phyloP scores from a whole-genome alignment of 2,797 vertebrate genomes.

The Anabacerthia variegaticeps region DNA sequence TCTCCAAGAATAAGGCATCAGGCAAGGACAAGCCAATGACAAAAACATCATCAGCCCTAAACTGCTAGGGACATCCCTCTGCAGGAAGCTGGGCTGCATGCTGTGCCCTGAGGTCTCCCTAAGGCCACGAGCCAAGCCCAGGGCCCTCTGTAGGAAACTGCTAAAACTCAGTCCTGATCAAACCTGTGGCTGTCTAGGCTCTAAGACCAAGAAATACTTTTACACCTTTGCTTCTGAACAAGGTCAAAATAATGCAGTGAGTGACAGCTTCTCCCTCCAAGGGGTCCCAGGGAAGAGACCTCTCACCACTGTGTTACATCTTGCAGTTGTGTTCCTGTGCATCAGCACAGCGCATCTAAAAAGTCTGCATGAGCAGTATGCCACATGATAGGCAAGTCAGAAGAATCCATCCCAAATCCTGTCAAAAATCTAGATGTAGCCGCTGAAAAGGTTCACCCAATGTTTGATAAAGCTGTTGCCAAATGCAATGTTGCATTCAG shows the following conservation, averaged over 20 bases:
- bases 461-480: background rate
- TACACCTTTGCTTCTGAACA: background rate
- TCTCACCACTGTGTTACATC: background rate
- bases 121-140: background rate
- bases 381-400: background rate
- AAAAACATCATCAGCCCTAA: background rate
- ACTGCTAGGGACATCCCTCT: background rate
- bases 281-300: background rate
- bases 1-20: background rate
- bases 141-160: background rate
- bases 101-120: background rate
- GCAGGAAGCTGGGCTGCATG: background rate
- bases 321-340: background rate
- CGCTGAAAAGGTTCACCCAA: background rate
- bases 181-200: background rate
- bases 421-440: background rate
- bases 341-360: background rate
- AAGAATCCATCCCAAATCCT: background rate
- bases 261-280: background rate
- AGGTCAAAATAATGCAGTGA: background rate
- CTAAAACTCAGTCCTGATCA: background rate
- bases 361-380: background rate
- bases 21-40: background rate
- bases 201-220: background rate
- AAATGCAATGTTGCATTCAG: background rate